phyloP scores from a whole-genome alignment of 2,113 vertebrate genomes.

The Dasyurus viverrinus region DNA sequence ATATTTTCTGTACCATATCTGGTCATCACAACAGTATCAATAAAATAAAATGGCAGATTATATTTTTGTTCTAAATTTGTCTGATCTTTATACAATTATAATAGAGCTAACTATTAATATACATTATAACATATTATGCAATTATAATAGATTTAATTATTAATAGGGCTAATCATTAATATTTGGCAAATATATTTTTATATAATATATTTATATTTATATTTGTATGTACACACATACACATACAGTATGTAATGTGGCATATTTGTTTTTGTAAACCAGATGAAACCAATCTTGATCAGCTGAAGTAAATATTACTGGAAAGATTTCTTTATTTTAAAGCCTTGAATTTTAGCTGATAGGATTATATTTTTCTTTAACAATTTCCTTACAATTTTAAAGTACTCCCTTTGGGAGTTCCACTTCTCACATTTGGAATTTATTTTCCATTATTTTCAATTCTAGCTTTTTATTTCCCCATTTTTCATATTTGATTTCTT shows the following conservation, averaged over 20 bases:
- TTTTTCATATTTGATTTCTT: constrained; percentile 38
- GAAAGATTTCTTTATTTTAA: constrained; percentile 67
- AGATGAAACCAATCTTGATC: constrained; percentile 66
- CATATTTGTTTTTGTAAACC: constrained; percentile 41
- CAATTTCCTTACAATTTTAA: background rate
- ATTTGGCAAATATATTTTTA: constrained; percentile 68
- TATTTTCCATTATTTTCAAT: constrained; percentile 16
- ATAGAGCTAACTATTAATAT: constrained; percentile 1
- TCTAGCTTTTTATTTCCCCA: background rate
- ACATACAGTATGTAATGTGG: too few species aligned
- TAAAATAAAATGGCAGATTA: constrained; percentile 40
- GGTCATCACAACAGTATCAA: constrained; percentile 66
- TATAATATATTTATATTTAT: background rate
- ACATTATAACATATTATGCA: background rate
- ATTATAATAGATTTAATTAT: background rate
- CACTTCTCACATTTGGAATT: constrained; percentile 57
- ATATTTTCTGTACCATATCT: constrained; percentile 62
- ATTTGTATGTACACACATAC: too few species aligned
- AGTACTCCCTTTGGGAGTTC: constrained; percentile 48
- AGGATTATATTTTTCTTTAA: background rate
- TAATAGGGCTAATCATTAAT: background rate
- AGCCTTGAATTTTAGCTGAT: constrained; percentile 49
- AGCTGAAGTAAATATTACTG: constrained; percentile 32
- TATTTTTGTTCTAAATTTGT: constrained; percentile 43
- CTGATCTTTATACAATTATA: constrained; percentile 30